phyloP scores from a whole-genome alignment of 2,113 vertebrate genomes.

The Onychorhynchus coronatus region DNA sequence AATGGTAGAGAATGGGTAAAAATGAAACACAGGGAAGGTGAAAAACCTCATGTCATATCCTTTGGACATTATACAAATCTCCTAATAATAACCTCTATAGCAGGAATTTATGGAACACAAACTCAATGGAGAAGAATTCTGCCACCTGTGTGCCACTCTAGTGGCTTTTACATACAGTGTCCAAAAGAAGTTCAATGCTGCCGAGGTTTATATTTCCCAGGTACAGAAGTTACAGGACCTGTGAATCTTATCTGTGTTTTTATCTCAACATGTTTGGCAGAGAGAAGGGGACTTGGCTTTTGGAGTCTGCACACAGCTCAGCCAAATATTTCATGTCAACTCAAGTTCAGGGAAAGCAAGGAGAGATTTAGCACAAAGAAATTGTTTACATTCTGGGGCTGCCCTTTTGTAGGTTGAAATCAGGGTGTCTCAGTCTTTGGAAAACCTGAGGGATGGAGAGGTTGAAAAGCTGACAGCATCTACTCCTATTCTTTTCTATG shows the following conservation, averaged over 20 bases:
- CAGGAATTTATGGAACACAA: neutral
- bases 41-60: neutral
- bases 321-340: slow-evolving; percentile 17
- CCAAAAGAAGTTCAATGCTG: neutral
- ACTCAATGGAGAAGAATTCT: neutral
- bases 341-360: slow-evolving; percentile 28
- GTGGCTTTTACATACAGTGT: neutral
- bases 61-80: neutral
- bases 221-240: slow-evolving; percentile 4
- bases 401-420: neutral
- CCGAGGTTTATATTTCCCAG: slow-evolving; percentile 10
- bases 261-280: slow-evolving; percentile 16
- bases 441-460: neutral
- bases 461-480: neutral
- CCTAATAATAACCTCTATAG: neutral
- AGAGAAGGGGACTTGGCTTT: slow-evolving; percentile 4
- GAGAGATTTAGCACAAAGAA: neutral
- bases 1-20: neutral
- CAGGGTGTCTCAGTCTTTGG: neutral
- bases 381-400: neutral
- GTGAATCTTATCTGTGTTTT: neutral
- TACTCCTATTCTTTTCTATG: neutral
- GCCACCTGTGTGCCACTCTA: neutral
- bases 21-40: neutral
- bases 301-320: neutral